These are phyloP conservation scores for Saxidomus purpurata DNA, from an alignment of 1,140 invertebrate genomes.

Conservation along the genomic window DNA sequence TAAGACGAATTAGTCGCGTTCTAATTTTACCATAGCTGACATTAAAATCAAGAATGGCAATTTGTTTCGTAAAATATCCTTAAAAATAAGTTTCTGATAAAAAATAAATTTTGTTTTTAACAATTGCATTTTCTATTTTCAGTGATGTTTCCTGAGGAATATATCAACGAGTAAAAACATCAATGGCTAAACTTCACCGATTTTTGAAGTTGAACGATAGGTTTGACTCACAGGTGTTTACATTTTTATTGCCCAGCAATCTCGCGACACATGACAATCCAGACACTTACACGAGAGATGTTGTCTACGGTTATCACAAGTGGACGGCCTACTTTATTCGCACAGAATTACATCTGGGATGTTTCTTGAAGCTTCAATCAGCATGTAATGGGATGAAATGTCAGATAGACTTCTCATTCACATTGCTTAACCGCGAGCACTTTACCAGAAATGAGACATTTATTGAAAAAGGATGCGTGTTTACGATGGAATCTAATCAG, in stretches of 20 bases:
- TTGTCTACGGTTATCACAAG: constrained; percentile 94
- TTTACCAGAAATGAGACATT: constrained; percentile 92
- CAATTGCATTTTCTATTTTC: constrained; percentile 18
- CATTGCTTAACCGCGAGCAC: constrained; percentile 94
- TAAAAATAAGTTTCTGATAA: too few relatives aligned
- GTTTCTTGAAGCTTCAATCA: constrained; percentile 93
- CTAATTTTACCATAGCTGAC: too few relatives aligned
- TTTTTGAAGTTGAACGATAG: constrained; percentile 94
- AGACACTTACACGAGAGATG: constrained; percentile 88
- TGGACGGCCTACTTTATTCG: constrained; percentile 95
- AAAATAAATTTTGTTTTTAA: too few relatives aligned
- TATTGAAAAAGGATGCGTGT: constrained; percentile 91
- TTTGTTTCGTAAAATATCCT: too few relatives aligned
- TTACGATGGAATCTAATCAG: constrained; percentile 90
- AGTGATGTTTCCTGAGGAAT: neutral
- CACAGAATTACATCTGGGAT: constrained; percentile 92
- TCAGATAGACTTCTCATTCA: constrained; percentile 94
- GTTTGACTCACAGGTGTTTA: constrained; percentile 92
- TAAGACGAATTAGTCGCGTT: too few relatives aligned
- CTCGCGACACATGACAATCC: constrained; percentile 75
- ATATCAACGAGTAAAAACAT: neutral
- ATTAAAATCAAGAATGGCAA: too few relatives aligned
- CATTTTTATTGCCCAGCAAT: constrained; percentile 81
- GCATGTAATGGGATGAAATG: constrained; percentile 90
- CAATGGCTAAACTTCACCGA: constrained; percentile 94